A percentile compares a stretch with the other conserved stretches of the same genome.
Evolutionary conservation across 2,888 invertebrate species (phyloP).

Genomic region (Azorinus chamasolen): DNA sequence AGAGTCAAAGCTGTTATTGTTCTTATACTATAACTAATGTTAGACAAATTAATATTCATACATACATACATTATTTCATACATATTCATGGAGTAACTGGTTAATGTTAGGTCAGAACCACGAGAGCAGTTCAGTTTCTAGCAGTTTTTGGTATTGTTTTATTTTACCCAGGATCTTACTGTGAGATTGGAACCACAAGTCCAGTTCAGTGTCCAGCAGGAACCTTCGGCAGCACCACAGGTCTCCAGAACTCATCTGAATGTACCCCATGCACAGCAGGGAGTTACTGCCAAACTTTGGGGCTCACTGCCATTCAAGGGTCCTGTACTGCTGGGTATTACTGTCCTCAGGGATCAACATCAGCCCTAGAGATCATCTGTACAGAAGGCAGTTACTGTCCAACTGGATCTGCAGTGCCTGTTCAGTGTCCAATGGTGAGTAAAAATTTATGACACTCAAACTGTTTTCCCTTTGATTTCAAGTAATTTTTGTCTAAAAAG

Average conservation of each 20-base stretch:
- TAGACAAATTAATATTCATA: no score
- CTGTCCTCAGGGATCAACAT: conserved; percentile 80
- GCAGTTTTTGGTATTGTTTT: no score
- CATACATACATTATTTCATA: no score
- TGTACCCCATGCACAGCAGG: conserved; percentile 82
- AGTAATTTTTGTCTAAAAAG: no score
- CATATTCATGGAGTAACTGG: no score
- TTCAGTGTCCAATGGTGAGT: conserved; percentile 80
- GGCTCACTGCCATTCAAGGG: conserved; percentile 73
- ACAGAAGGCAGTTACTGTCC: conserved; percentile 80
- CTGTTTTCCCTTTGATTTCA: no score
- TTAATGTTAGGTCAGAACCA: no score
- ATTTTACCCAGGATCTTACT: conserved; percentile 78
- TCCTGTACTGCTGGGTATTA: conserved; percentile 79
- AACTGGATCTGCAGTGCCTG: conserved; percentile 73
- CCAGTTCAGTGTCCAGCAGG: conserved; percentile 81
- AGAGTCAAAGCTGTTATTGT: no score
- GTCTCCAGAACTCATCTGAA: conserved; percentile 74
- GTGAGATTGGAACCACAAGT: conserved; percentile 79
- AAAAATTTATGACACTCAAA: no score
- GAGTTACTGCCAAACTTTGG: conserved; percentile 78
- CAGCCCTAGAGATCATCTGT: conserved; percentile 73
- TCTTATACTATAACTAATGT: no score
- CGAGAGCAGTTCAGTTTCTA: no score
- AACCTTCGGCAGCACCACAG: conserved; percentile 78